These are phyloP conservation scores for Aelia acuminata DNA, from an alignment of 2,888 invertebrate species.

Conservation along the genomic window DNA sequence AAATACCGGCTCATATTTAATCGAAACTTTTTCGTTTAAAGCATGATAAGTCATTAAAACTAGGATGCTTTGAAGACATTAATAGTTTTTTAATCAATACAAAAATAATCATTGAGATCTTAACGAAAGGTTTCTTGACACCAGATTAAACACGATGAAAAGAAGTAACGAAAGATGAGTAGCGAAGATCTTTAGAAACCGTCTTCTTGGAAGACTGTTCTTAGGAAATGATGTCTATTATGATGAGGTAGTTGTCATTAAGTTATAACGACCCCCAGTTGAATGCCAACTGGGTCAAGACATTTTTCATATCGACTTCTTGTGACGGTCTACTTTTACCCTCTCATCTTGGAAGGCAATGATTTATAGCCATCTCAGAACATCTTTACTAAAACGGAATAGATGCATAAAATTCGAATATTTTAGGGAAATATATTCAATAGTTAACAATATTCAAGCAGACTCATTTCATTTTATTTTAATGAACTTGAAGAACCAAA, in stretches of 20 bases:
- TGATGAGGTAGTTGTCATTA: not conserved
- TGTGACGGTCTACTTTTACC: not conserved
- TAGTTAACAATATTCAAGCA: no score
- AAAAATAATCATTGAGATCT: no score
- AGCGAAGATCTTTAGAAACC: not conserved
- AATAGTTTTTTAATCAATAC: no score
- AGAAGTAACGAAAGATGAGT: not conserved
- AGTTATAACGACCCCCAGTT: not conserved
- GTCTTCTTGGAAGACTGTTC: not conserved
- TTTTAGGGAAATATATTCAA: no score
- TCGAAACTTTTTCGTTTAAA: no score
- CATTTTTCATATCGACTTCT: conserved; percentile 4
- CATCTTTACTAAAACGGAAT: not conserved
- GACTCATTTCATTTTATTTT: no score
- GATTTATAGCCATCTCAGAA: not conserved
- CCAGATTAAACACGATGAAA: not conserved
- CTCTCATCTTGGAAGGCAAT: not conserved
- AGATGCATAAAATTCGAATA: no score
- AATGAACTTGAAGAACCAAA: no score
- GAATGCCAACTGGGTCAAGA: not conserved
- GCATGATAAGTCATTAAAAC: no score
- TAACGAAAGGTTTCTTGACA: not conserved
- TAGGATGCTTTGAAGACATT: no score
- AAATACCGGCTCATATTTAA: no score
- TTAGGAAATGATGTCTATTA: not conserved